Evolutionary conservation across 2,113 vertebrate species (phyloP), one percentile per base, ranked within the genome.

Genomic region (Callipepla squamata): DNA sequence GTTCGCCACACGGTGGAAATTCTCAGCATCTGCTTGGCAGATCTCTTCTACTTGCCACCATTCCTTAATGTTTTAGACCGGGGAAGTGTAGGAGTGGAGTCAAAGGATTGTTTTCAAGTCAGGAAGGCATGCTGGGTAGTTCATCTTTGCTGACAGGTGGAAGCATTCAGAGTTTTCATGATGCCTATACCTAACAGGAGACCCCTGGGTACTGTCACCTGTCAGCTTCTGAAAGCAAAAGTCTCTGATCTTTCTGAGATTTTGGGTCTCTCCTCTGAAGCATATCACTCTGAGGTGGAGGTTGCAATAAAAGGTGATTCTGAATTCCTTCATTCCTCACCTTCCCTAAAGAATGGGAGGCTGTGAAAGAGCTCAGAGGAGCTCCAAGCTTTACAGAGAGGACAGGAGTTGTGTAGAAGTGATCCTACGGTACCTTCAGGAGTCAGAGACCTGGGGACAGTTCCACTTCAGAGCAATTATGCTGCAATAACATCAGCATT

Each of bases 1-100:
- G 21, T 20, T 2, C 45, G 19, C 8, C 61, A 30, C 4, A 21
- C 79, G 1, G 0, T 1, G 44, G 36, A 80, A 48, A n/a, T 61
- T 28, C 48, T 48, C 82, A 23, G 17, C 2, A 4, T 55, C 42
- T 15, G 5, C 53, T 5, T 67, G 32, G 5, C 0, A 1, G 1
- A 3, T 4, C 26, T 53, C 58, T 68, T 5, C 48, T 36, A 55
- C 11, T 18, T 22, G 44, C 48, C 51, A 45, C 8, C 1, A 23
- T 32, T 57, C 53, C 36, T 21, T 20, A 9, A 3, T 36, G 40
- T 59, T 36, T 50, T 9, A 38, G 8, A 13, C 18, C 47, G 16
- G 36, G 51, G 34, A 19, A 50, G 9, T 0, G 3, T 14, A 55
- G 47, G 50, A 85, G 55, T 58, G 32, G 21, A 68, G 30, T 23